Evolutionary conservation across 1,140 invertebrate species (phyloP), one percentile per base, ranked within the genome.

Genomic region (Mizuhopecten yessoensis): DNA sequence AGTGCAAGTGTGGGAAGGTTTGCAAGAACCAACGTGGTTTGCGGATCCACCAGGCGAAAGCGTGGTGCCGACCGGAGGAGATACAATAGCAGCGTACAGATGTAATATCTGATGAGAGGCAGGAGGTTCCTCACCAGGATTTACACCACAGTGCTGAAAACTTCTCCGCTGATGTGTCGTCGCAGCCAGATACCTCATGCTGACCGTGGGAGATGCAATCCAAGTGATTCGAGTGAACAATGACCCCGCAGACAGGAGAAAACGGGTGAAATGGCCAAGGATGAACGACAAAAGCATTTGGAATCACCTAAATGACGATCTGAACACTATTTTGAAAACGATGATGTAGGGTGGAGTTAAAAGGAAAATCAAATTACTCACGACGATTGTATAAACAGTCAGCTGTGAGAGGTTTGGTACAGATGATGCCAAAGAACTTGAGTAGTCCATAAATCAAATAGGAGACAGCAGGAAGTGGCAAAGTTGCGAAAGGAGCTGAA

Each of bases 141-240:
- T 86, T 86, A 90, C 42, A 34, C 87, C 87, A 91, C 49, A 91
- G 90, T 91, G 86, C 33, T 88, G 87, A 88, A 34, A 42, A 91
- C 75, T 87, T 91, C 87, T 91, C 42, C 90, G 88, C 86, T 17
- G 9, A 39, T 7, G 90, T 86, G 57, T 29, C 57, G 9, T 29
- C n/a, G n/a, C 57, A 75, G 57, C 45, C 10, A 49, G 45, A 49
- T 13, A 39, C 36, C 36, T 13, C 36, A 13, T 7, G 13, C 13
- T 39, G 5, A 39, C 13, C 13, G 36, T 5, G 36, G 36, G 36
- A 39, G 36, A 39, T 7, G 36, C 36, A 20, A 23, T 2, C 45
- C 45, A 49, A 49, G 45, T 10, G 45, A 15, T 20, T 1, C 11
- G 15, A 49, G 45, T 23, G 20, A 20, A 39, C 36, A 39, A 49